These are phyloP conservation scores for Paracentrotus lividus DNA, from an alignment of 53 echinoderm and acorn worm species.

Conservation along the genomic window DNA sequence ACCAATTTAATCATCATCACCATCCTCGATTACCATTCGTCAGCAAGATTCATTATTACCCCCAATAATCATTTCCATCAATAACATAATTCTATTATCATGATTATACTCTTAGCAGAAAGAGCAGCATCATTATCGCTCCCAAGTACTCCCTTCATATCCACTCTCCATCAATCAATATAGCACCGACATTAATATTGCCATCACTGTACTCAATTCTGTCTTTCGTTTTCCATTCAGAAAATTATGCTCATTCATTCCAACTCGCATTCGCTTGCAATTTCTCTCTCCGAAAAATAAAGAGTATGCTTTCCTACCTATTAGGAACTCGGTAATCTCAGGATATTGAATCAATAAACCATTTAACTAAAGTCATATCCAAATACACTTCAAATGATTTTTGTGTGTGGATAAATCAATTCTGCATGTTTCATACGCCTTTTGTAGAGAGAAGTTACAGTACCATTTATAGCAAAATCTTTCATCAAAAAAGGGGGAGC, in stretches of 20 bases:
- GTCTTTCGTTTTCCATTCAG: background rate
- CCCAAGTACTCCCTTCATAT: background rate
- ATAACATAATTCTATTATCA: too few species aligned
- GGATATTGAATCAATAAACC: background rate
- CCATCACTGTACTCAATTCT: background rate
- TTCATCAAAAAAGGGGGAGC: background rate
- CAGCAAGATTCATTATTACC: too few species aligned
- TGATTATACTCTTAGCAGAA: too few species aligned
- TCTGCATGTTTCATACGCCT: background rate
- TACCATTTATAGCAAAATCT: background rate
- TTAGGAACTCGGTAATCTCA: background rate
- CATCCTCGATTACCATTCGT: background rate
- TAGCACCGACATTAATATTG: background rate
- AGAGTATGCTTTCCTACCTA: background rate
- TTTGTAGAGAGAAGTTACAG: background rate
- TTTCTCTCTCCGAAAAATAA: background rate
- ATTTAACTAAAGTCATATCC: background rate
- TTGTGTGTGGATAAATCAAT: background rate
- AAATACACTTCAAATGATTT: background rate
- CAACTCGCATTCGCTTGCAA: background rate
- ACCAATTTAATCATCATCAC: background rate
- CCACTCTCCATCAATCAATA: background rate
- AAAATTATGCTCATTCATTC: background rate
- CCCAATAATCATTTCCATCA: too few species aligned
- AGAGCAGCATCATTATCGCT: too few species aligned